phyloP scores from a whole-genome alignment of 2,888 invertebrate species.

The Temnothorax ravouxi region DNA sequence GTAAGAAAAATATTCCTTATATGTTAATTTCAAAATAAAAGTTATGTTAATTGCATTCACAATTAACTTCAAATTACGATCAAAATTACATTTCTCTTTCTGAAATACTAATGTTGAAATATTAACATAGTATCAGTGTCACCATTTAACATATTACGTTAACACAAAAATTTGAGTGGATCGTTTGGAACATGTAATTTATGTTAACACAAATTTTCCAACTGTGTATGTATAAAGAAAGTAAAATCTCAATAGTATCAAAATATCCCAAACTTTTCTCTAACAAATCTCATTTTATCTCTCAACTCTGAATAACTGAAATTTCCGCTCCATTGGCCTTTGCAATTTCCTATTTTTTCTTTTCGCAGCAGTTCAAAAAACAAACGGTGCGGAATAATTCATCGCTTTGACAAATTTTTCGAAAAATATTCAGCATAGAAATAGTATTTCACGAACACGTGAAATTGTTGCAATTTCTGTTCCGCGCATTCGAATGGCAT shows the following conservation, averaged over 20 bases:
- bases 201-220: too few relatives aligned
- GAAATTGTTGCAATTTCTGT: slow-evolving; percentile 52
- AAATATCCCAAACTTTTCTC: neutral
- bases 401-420: slow-evolving; percentile 54
- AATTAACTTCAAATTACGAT: too few relatives aligned
- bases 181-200: too few relatives aligned
- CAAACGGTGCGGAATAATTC: slow-evolving; percentile 38
- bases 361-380: neutral
- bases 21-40: too few relatives aligned
- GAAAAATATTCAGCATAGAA: slow-evolving; percentile 42
- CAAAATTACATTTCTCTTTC: too few relatives aligned
- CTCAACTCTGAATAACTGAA: slow-evolving; percentile 5
- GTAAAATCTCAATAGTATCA: neutral
- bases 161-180: too few relatives aligned
- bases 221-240: neutral
- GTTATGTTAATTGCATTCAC: too few relatives aligned
- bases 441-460: slow-evolving; percentile 23
- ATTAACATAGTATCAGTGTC: too few relatives aligned
- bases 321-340: slow-evolving; percentile 27
- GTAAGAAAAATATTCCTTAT: too few relatives aligned
- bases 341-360: slow-evolving; percentile 13
- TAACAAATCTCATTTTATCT: slow-evolving; percentile 1
- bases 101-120: too few relatives aligned
- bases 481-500: slow-evolving; percentile 33
- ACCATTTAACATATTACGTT: too few relatives aligned